These are phyloP conservation scores for Bilobella aurantiaca DNA, from an alignment of 1,140 invertebrate species.

Conservation along the genomic window DNA sequence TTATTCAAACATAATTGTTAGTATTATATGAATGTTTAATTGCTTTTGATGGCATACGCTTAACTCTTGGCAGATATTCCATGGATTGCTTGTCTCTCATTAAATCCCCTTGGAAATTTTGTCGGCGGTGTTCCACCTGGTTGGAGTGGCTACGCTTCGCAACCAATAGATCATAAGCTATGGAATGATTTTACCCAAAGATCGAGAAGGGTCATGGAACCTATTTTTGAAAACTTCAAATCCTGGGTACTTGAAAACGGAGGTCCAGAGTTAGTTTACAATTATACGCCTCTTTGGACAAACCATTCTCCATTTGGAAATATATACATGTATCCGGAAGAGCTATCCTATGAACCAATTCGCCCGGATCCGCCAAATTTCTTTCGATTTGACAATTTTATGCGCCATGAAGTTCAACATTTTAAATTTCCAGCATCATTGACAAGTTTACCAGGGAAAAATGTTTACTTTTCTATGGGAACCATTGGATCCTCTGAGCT, in stretches of 20 bases:
- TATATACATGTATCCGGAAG: constrained; percentile 4
- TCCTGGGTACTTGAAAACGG: neutral
- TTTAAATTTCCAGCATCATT: neutral
- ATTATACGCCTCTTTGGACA: neutral
- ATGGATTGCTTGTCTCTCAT: neutral
- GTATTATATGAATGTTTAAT: neutral
- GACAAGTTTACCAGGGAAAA: neutral
- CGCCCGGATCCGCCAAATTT: neutral
- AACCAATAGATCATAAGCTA: neutral
- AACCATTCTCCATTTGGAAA: neutral
- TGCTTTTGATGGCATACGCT: neutral
- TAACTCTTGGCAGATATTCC: neutral
- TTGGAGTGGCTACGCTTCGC: neutral
- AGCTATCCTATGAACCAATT: neutral
- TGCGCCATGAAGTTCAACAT: neutral
- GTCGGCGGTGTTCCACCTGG: neutral
- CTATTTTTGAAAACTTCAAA: neutral
- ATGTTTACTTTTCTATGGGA: neutral
- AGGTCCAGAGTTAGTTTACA: neutral
- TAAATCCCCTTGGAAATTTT: neutral
- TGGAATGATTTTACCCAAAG: neutral
- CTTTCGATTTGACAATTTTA: neutral
- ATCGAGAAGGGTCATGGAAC: neutral
- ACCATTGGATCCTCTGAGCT: neutral
- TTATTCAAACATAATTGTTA: neutral